Conservation (phyloP, 2,113 vertebrate genomes). For the Butastur rufipennis region DNA sequence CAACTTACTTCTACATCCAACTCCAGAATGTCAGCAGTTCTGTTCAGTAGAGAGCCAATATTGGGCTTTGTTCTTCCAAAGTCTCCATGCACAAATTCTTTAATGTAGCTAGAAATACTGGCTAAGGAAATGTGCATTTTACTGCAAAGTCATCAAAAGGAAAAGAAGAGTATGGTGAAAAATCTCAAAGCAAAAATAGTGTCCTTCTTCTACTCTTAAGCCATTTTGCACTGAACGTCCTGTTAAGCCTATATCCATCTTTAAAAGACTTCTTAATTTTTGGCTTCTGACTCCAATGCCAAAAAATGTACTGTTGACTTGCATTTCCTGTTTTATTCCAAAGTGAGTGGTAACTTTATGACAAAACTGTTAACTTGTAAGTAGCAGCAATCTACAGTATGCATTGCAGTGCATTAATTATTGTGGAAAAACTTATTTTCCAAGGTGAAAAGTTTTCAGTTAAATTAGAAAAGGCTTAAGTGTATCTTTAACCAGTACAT, state of each 20-base stretch:
- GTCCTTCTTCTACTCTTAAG: not conserved
- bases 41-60: conserved; percentile 85
- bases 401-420: not conserved
- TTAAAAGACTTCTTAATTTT: not conserved
- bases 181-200: not conserved
- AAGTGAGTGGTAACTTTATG: not conserved
- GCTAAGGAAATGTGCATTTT: conserved; percentile 71
- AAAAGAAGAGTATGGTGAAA: not conserved
- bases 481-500: not conserved
- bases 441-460: not conserved
- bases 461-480: not conserved
- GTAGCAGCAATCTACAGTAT: not conserved
- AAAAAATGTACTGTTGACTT: not conserved
- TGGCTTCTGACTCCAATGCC: not conserved
- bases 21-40: conserved; percentile 91
- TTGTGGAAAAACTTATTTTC: not conserved
- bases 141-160: not conserved
- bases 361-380: not conserved
- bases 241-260: not conserved
- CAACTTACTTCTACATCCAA: conserved; percentile 91
- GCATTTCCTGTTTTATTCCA: not conserved
- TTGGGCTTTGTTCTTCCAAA: conserved; percentile 96
- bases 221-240: not conserved
- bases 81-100: conserved; percentile 97
- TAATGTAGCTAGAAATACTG: conserved; percentile 84